Evolutionary conservation across 2,113 vertebrate genomes (phyloP).

Genomic region (Vulpes ferrilata): DNA sequence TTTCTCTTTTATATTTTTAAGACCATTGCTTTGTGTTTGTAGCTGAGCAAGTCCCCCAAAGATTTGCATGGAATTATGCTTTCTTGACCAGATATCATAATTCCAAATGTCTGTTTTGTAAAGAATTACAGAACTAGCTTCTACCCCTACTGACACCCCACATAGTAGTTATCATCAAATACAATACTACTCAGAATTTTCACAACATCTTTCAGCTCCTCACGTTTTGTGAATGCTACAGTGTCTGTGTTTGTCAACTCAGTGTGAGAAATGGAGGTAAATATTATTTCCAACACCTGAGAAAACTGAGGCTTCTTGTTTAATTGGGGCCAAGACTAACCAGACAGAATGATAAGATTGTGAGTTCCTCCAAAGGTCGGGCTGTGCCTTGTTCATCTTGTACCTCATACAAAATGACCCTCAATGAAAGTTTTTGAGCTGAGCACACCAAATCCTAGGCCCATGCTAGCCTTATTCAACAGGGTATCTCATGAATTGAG

Average conservation of each 20-base stretch:
- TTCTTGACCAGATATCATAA: conserved; percentile 1
- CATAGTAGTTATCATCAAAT: not conserved
- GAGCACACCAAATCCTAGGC: not conserved
- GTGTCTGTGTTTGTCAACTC: not conserved
- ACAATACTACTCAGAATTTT: not conserved
- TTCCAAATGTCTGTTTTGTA: not conserved
- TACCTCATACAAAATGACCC: not conserved
- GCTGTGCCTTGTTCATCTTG: not conserved
- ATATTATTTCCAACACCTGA: conserved; percentile 10
- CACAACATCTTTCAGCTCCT: not conserved
- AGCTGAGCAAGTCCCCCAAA: not conserved
- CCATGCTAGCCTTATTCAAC: not conserved
- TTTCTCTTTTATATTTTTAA: conserved; percentile 22
- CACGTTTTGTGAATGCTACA: not conserved
- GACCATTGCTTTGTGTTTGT: not conserved
- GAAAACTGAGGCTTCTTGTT: not conserved
- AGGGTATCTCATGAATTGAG: not conserved
- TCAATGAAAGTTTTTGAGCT: not conserved
- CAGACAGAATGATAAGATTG: not conserved
- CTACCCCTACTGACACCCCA: not conserved
- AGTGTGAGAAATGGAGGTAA: not conserved
- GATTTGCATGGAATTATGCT: not conserved
- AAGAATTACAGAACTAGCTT: not conserved
- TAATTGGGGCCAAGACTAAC: not conserved
- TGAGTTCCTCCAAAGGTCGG: conserved; percentile 10